Conservation (phyloP, 1,140 invertebrate genomes). For the Philopotamus ludificatus region DNA sequence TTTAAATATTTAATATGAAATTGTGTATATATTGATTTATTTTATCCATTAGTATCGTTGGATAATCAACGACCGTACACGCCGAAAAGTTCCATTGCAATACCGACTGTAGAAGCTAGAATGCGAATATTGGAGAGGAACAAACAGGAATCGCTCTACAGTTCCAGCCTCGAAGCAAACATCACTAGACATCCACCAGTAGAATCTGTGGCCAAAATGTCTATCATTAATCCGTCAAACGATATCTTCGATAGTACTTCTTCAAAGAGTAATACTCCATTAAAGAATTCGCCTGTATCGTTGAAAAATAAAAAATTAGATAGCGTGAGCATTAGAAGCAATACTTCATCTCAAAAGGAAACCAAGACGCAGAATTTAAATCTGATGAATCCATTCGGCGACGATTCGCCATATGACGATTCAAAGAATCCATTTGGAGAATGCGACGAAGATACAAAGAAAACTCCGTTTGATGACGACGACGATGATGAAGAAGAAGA, state of each 20-base stretch:
- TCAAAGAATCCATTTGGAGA: slow-evolving; percentile 57
- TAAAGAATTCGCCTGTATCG: slow-evolving; percentile 26
- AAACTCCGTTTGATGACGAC: slow-evolving; percentile 11
- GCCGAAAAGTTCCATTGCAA: slow-evolving; percentile 47
- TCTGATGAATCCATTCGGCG: slow-evolving; percentile 57
- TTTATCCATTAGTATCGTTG: slow-evolving; percentile 44
- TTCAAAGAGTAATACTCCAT: slow-evolving; percentile 36
- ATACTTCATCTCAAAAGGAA: slow-evolving; percentile 44
- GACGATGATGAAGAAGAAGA: slow-evolving; percentile 32
- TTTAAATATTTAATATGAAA: no score
- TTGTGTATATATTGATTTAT: background rate
- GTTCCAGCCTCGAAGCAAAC: slow-evolving; percentile 63
- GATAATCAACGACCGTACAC: slow-evolving; percentile 48
- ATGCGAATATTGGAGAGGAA: slow-evolving; percentile 55
- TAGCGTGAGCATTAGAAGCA: slow-evolving; percentile 31
- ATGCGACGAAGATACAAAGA: slow-evolving; percentile 9
- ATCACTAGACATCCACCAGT: slow-evolving; percentile 42
- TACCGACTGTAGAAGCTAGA: slow-evolving; percentile 55
- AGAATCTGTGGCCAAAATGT: background rate
- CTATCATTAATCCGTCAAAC: slow-evolving; percentile 26
- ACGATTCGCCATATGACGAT: slow-evolving; percentile 59
- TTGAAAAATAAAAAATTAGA: slow-evolving; percentile 28
- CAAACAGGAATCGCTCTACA: slow-evolving; percentile 50
- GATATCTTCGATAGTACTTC: slow-evolving; percentile 33
- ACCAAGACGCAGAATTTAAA: slow-evolving; percentile 53